These are phyloP conservation scores for Endotricha flammealis DNA, from an alignment of 2,888 invertebrate genomes.

Conservation along the genomic window DNA sequence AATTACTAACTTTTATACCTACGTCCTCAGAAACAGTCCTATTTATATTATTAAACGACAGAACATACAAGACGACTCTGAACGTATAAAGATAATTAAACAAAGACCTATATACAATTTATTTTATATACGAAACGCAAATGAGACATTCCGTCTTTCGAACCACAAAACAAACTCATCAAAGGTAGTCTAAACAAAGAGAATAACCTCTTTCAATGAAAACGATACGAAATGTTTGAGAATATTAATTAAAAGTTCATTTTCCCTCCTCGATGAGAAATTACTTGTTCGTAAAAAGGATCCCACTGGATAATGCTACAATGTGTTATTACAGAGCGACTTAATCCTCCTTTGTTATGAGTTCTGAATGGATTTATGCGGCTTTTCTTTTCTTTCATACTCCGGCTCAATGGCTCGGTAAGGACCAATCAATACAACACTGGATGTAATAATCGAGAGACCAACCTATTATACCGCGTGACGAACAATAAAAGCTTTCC, in stretches of 20 bases:
- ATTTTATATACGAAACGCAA: too few species aligned
- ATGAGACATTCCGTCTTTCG: too few species aligned
- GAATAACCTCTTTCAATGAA: too few species aligned
- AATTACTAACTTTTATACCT: too few species aligned
- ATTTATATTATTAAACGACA: too few species aligned
- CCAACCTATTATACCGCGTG: background rate
- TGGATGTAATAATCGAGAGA: slow-evolving; percentile 23
- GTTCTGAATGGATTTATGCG: slow-evolving; percentile 50
- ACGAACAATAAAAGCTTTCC: background rate
- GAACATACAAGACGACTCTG: too few species aligned
- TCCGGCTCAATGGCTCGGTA: slow-evolving; percentile 32
- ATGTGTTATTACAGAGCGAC: slow-evolving; percentile 53
- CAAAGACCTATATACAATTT: too few species aligned
- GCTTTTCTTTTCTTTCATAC: slow-evolving; percentile 41
- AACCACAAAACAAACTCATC: too few species aligned
- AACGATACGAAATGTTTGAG: slow-evolving; percentile 10
- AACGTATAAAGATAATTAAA: too few species aligned
- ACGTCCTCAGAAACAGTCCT: too few species aligned
- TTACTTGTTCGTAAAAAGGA: slow-evolving; percentile 40
- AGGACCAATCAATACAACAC: slow-evolving; percentile 30
- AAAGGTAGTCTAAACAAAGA: too few species aligned
- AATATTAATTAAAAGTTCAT: slow-evolving; percentile 36
- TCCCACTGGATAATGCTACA: slow-evolving; percentile 37
- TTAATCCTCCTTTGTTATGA: slow-evolving; percentile 61
- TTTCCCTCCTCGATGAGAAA: slow-evolving; percentile 30